Evolutionary conservation across 2,888 invertebrate species (phyloP).

Genomic region (Xestia sexstrigata): DNA sequence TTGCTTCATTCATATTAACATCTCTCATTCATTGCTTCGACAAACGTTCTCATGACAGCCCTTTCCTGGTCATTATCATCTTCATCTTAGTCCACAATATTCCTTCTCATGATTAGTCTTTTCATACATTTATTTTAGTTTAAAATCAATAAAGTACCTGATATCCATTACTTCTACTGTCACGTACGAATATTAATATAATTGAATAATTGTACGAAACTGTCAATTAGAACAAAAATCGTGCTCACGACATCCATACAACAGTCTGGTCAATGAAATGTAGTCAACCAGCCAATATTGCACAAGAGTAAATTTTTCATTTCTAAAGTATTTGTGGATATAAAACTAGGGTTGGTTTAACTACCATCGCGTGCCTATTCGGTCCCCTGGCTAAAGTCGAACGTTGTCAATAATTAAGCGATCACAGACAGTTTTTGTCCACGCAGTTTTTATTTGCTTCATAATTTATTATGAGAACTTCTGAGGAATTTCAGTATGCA

Average conservation of each 20-base stretch:
- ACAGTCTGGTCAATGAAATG: slow-evolving; percentile 28
- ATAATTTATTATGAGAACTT: slow-evolving; percentile 20
- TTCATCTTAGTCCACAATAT: neutral
- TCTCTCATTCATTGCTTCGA: slow-evolving; percentile 21
- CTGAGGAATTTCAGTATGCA: slow-evolving; percentile 21
- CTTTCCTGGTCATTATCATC: neutral
- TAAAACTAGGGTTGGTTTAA: slow-evolving; percentile 30
- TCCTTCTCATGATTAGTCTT: neutral
- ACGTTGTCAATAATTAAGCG: slow-evolving; percentile 51
- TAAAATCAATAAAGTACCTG: neutral
- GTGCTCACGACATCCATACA: slow-evolving; percentile 47
- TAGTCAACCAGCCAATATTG: slow-evolving; percentile 20
- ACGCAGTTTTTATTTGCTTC: slow-evolving; percentile 28
- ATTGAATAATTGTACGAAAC: no score
- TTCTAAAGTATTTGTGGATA: slow-evolving; percentile 25
- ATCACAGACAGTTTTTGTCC: slow-evolving; percentile 42
- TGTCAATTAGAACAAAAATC: slow-evolving; percentile 51
- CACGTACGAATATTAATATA: no score
- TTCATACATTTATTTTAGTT: neutral
- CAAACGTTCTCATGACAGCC: neutral
- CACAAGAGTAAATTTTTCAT: slow-evolving; percentile 28
- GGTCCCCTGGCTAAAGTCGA: slow-evolving; percentile 22
- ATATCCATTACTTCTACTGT: neutral
- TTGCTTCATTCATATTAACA: slow-evolving; percentile 19
- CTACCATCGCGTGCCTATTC: slow-evolving; percentile 28